Percentiles rank a stretch among this genome's conserved stretches.
Conservation (phyloP, 2,797 vertebrate genomes). For the Hybognathus amarus region DNA sequence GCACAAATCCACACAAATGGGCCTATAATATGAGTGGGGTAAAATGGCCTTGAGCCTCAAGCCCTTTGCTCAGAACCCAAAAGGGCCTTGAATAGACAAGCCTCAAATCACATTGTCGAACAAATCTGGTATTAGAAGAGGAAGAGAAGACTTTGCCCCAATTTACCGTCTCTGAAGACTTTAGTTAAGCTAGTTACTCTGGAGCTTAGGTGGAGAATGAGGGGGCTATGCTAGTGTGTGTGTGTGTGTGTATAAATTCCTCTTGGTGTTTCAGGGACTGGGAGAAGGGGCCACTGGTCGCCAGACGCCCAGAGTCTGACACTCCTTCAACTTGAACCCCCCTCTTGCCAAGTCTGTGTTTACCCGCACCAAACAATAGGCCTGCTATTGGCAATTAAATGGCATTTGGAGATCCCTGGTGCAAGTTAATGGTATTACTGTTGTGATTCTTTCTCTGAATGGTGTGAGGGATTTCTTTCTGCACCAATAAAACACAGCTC, state of each 20-base stretch:
- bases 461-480: slow-evolving; percentile 81
- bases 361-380: slow-evolving; percentile 80
- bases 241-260: slow-evolving; percentile 56
- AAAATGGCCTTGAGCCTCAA: slow-evolving; percentile 83
- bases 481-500: slow-evolving; percentile 83
- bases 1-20: slow-evolving; percentile 83
- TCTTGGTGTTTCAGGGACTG: slow-evolving; percentile 71
- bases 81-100: slow-evolving; percentile 98
- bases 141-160: slow-evolving; percentile 96
- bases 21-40: slow-evolving; percentile 82
- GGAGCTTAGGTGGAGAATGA: slow-evolving; percentile 85
- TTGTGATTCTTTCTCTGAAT: slow-evolving; percentile 83
- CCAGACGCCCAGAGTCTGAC: slow-evolving; percentile 79
- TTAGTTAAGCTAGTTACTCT: slow-evolving; percentile 99
- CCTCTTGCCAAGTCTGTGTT: slow-evolving; percentile 76
- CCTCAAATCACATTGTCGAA: slow-evolving; percentile 99
- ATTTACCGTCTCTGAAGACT: slow-evolving; percentile 99
- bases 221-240: slow-evolving; percentile 70
- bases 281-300: slow-evolving; percentile 79
- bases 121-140: slow-evolving; percentile 99
- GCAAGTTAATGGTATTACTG: slow-evolving; percentile 86
- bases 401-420: slow-evolving; percentile 82
- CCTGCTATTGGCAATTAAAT: slow-evolving; percentile 84
- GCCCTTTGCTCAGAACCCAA: slow-evolving; percentile 81
- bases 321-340: slow-evolving; percentile 75